Evolutionary conservation across 1,140 invertebrate genomes (phyloP).

Genomic region (Megalopta genalis): DNA sequence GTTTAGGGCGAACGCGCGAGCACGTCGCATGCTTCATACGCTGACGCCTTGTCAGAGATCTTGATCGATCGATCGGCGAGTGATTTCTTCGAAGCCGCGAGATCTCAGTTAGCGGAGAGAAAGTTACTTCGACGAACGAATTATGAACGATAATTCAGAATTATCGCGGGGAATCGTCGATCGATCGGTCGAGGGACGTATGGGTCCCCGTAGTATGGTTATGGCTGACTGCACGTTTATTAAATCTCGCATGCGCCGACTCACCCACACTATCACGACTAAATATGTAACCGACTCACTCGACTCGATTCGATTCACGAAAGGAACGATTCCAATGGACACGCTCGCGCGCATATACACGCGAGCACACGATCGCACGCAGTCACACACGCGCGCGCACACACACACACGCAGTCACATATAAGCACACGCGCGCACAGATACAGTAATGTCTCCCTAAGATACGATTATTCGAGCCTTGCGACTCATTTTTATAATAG

Average conservation of each 20-base stretch:
- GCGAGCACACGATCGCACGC: no score
- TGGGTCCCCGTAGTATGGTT: conserved; percentile 18
- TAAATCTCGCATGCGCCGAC: conserved; percentile 50
- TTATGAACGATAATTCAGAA: no score
- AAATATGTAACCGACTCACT: conserved; percentile 8
- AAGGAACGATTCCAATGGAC: no score
- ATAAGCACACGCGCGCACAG: no score
- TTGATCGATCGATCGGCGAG: conserved; percentile 36
- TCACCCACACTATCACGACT: conserved; percentile 27
- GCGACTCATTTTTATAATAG: no score
- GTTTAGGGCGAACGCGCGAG: conserved; percentile 43
- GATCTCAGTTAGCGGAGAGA: no score
- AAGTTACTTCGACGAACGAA: no score
- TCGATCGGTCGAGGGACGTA: conserved; percentile 35
- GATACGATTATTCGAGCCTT: no score
- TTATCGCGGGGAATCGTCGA: conserved; percentile 19
- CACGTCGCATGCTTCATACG: conserved; percentile 56
- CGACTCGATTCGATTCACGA: conserved; percentile 14
- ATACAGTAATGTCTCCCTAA: no score
- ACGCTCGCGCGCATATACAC: no score
- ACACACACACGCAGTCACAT: no score
- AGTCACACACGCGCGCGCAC: no score
- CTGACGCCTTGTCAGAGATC: conserved; percentile 24
- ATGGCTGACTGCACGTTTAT: conserved; percentile 50
- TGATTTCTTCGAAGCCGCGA: background rate